Evolutionary conservation across 2,797 vertebrate genomes (phyloP).

Genomic region (Ctenosaura bakeri): DNA sequence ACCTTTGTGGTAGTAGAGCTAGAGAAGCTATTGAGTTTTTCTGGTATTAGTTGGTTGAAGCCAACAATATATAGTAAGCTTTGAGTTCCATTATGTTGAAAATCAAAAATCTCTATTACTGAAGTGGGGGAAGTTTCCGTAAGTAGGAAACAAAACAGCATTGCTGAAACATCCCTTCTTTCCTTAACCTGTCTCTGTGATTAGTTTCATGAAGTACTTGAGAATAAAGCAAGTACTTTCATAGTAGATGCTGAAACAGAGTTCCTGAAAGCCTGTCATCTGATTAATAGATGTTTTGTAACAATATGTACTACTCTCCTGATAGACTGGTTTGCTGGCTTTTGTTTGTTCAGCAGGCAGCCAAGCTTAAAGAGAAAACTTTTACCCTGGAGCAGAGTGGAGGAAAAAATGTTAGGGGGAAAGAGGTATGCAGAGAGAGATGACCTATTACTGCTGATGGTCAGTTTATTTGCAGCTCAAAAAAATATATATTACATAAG

Average conservation of each 20-base stretch:
- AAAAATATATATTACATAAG: neutral
- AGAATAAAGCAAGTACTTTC: conserved; percentile 11
- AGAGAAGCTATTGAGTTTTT: neutral
- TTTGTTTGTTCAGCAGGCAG: neutral
- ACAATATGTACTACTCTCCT: conserved; percentile 6
- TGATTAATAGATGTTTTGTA: conserved; percentile 37
- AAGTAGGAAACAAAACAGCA: neutral
- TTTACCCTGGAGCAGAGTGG: conserved; percentile 23
- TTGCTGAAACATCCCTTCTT: neutral
- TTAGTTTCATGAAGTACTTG: conserved; percentile 23
- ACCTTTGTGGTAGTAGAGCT: conserved; percentile 10
- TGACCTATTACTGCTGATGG: neutral
- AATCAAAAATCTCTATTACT: neutral
- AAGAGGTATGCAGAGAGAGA: neutral
- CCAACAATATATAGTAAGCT: conserved; percentile 13
- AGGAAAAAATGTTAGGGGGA: neutral
- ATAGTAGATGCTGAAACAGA: neutral
- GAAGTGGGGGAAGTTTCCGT: neutral
- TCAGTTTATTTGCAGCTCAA: neutral
- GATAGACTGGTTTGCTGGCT: conserved; percentile 11
- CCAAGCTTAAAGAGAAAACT: conserved; percentile 6
- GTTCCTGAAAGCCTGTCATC: conserved; percentile 3
- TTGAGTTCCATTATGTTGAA: conserved; percentile 17
- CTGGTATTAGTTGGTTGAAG: conserved; percentile 23
- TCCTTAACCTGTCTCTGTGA: conserved; percentile 21